Evolutionary conservation across 2,888 invertebrate species (phyloP).

Genomic region (Petrophora chlorosata): DNA sequence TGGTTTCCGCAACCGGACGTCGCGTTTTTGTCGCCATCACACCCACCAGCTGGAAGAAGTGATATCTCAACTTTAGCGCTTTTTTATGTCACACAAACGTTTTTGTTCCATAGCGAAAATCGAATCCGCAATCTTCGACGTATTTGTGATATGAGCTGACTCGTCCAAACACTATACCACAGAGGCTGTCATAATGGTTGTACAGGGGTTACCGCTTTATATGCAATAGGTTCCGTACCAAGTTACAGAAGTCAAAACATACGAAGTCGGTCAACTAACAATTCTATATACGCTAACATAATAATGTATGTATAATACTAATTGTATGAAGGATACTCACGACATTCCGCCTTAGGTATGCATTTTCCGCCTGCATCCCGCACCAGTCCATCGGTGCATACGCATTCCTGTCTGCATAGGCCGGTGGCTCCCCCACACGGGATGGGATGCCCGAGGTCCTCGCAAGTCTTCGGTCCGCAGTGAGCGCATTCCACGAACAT

Average conservation of each 20-base stretch:
- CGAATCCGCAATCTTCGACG: too few relatives aligned
- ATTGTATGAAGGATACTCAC: neutral
- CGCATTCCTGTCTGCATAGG: constrained; percentile 58
- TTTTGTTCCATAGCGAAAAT: too few relatives aligned
- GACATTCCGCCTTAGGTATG: neutral
- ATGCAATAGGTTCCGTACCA: too few relatives aligned
- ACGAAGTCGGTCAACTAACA: too few relatives aligned
- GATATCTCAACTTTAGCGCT: neutral
- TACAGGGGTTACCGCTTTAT: too few relatives aligned
- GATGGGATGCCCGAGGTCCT: constrained; percentile 57
- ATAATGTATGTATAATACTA: neutral
- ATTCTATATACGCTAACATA: neutral
- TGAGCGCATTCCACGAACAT: constrained; percentile 55
- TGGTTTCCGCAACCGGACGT: constrained; percentile 66
- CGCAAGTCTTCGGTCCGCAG: constrained; percentile 63
- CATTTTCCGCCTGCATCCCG: neutral
- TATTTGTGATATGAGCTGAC: too few relatives aligned
- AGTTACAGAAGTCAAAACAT: too few relatives aligned
- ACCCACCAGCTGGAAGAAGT: constrained; percentile 41
- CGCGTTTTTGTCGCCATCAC: constrained; percentile 61
- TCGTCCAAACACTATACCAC: too few relatives aligned
- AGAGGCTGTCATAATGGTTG: too few relatives aligned
- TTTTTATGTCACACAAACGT: too few relatives aligned
- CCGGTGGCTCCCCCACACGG: constrained; percentile 53
- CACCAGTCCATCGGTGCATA: constrained; percentile 58